Base-by-base conservation (phyloP, 1,140 invertebrate genomes). In the Lordiphosa stackelbergi region DNA sequence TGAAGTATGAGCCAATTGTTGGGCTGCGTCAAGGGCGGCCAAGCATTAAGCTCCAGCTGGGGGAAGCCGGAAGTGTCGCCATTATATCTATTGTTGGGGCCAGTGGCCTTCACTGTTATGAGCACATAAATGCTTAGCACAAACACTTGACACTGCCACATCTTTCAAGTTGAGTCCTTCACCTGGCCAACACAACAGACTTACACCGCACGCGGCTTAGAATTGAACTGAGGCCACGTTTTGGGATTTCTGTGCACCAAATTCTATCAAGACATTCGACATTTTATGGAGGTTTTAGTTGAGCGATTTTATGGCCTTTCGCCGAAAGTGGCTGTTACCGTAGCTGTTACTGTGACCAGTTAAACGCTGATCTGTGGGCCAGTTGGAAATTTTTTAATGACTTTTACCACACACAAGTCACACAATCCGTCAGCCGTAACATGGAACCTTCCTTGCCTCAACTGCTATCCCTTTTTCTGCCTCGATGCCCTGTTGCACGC, bases 1-100 rank as follows among this genome's bases (percentile, higher is more conserved):
- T 85, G 69, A 16, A 85, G 64, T 35, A 85, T 85, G 41, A 78
- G 66, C 83, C 83, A 85, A 83, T 85, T 81, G 69, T 83, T 74
- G 57, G 65, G 69, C 53, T 66, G 69, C 43, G 57, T 61, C 31
- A 78, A 57, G 16, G 83, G 84, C 40, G 73, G 73, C 73, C 83
- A 85, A 37, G 71, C 61, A 54, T 68, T 75, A 19, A 77, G 63
- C 58, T 81, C 55, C 5, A 81, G 42, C 49, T 77, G 61, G 4
- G 77, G 43, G 35, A 40, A 10, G 34, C 57, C 70, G 75, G 71
- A 79, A 71, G 71, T 58, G 48, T 3, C 75, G 41, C 58, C 58
- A 75, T 81, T 81, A 55, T 75, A 81, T 31, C 66, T 75, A 43
- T 58, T 58, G 46, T 57, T 58, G 55, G 8, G 49, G 46, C 37